Conservation (phyloP, 2,113 vertebrate genomes). For the Cheirogaleus medius region DNA sequence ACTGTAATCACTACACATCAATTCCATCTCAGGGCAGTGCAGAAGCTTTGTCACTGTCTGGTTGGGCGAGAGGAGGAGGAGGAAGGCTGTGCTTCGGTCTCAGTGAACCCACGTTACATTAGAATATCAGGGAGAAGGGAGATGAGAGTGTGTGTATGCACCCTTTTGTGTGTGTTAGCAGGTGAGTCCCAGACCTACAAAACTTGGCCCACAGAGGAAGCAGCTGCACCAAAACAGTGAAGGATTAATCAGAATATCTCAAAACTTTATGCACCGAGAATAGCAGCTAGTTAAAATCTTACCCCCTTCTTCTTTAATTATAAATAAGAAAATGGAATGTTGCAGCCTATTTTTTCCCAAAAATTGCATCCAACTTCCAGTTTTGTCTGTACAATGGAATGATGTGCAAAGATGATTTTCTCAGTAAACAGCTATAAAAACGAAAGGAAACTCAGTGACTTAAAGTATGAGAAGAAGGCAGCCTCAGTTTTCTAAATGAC, state of each 20-base stretch:
- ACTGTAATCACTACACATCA: neutral
- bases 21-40: neutral
- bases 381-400: neutral
- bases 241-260: neutral
- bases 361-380: neutral
- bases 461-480: neutral
- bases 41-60: neutral
- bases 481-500: neutral
- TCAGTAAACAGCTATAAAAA: neutral
- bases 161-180: neutral
- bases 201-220: neutral
- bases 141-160: accelerated
- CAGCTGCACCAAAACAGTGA: neutral
- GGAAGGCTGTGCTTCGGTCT: neutral
- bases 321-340: neutral
- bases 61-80: neutral
- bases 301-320: neutral
- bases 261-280: neutral
- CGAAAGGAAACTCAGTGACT: neutral
- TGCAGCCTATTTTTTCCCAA: neutral
- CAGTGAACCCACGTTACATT: neutral
- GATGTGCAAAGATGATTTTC: neutral
- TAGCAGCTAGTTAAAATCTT: neutral
- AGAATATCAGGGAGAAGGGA: neutral
- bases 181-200: neutral